Percentiles rank a stretch among this genome's conserved stretches.
phyloP scores from a whole-genome alignment of 1,140 invertebrate genomes.

The Drosophila yakuba region DNA sequence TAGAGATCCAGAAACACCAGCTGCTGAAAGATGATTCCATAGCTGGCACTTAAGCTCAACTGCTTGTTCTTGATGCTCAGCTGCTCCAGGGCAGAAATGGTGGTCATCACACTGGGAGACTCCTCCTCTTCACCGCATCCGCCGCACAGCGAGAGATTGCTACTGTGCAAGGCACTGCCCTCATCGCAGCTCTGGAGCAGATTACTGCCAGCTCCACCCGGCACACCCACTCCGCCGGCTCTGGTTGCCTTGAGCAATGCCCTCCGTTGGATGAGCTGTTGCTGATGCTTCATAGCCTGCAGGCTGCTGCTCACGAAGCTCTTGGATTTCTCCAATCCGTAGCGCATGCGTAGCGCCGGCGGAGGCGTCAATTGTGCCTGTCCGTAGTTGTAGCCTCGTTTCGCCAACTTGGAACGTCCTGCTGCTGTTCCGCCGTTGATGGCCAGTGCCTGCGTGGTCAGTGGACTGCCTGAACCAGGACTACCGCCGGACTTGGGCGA shows the following conservation, averaged over 20 bases:
- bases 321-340: constrained; percentile 77
- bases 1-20: constrained; percentile 97
- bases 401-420: constrained; percentile 57
- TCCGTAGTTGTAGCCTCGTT: constrained; percentile 85
- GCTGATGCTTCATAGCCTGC: constrained; percentile 72
- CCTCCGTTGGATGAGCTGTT: constrained; percentile 61
- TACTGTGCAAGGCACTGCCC: constrained; percentile 41
- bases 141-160: constrained; percentile 53
- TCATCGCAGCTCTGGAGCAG: constrained; percentile 68
- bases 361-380: constrained; percentile 71
- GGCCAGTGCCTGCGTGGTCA: constrained; percentile 63
- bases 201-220: constrained; percentile 14
- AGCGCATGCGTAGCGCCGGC: constrained; percentile 57
- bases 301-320: constrained; percentile 78
- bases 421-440: constrained; percentile 53
- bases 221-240: neutral
- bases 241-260: constrained; percentile 55
- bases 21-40: constrained; percentile 87
- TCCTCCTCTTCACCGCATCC: constrained; percentile 60
- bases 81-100: constrained; percentile 51
- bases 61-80: constrained; percentile 81
- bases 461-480: constrained; percentile 56
- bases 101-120: constrained; percentile 30
- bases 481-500: constrained; percentile 65
- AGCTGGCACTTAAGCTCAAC: constrained; percentile 63